Evolutionary conservation across 1,140 invertebrate species (phyloP).

Genomic region (Pseudoatta argentina): DNA sequence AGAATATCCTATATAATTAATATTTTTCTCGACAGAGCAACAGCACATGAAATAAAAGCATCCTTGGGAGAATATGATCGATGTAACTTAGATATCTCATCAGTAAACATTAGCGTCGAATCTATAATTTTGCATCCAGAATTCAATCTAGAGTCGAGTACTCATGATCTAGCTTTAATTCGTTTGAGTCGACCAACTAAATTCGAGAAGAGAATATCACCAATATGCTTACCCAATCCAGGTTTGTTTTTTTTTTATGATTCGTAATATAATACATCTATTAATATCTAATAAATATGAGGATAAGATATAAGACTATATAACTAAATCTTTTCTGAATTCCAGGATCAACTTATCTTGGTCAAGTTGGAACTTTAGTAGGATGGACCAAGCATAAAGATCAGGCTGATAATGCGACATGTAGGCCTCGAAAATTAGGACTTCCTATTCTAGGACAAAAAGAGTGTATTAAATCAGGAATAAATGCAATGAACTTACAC

Average conservation of each 20-base stretch:
- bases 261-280: not conserved
- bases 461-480: conserved; percentile 83
- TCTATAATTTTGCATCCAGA: conserved; percentile 85
- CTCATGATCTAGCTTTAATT: conserved; percentile 88
- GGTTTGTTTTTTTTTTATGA: conserved; percentile 78
- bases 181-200: conserved; percentile 85
- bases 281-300: not conserved
- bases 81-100: conserved; percentile 85
- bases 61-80: conserved; percentile 86
- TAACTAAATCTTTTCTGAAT: not conserved
- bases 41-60: conserved; percentile 85
- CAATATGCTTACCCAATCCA: conserved; percentile 88
- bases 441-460: conserved; percentile 84
- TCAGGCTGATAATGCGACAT: conserved; percentile 73
- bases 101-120: conserved; percentile 85
- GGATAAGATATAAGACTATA: not conserved
- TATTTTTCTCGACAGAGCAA: conserved; percentile 78
- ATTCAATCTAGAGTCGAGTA: conserved; percentile 85
- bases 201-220: conserved; percentile 87
- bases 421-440: conserved; percentile 85
- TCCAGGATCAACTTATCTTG: conserved; percentile 85
- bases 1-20: conserved; percentile 30
- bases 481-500: conserved; percentile 79
- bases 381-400: conserved; percentile 86
- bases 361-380: conserved; percentile 87